Evolutionary conservation across 2,797 vertebrate genomes (phyloP).

Genomic region (Leptodactylus fallax): DNA sequence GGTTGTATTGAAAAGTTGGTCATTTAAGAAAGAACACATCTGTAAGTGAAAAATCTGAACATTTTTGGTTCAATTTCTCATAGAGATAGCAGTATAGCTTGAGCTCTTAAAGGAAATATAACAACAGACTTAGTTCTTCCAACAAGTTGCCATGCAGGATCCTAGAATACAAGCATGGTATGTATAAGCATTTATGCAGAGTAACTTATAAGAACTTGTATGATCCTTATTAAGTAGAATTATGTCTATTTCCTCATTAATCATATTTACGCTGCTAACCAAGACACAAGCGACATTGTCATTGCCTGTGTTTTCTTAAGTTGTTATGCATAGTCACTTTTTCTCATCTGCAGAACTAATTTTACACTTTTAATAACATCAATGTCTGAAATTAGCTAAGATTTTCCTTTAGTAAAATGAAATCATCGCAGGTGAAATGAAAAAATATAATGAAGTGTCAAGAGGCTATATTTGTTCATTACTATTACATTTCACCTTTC

Average conservation of each 20-base stretch:
- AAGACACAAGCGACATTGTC: neutral
- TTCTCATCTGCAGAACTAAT: constrained; percentile 57
- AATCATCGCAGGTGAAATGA: constrained; percentile 46
- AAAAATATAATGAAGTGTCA: constrained; percentile 53
- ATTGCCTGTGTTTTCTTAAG: constrained; percentile 14
- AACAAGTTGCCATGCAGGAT: neutral
- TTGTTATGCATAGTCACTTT: constrained; percentile 32
- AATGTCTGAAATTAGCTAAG: constrained; percentile 44
- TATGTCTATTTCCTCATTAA: constrained; percentile 12
- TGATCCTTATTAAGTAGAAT: neutral
- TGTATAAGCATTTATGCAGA: neutral
- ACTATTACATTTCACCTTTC: constrained; percentile 29
- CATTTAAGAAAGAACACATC: no score
- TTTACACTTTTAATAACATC: constrained; percentile 49
- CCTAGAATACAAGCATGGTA: neutral
- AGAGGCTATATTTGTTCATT: constrained; percentile 43
- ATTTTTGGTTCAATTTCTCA: no score
- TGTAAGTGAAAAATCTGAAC: neutral
- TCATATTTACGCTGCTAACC: neutral
- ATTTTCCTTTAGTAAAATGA: constrained; percentile 47
- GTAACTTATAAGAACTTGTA: neutral
- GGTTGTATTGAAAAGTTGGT: no score
- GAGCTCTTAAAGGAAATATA: neutral
- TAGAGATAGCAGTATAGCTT: neutral
- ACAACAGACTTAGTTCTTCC: neutral